Evolutionary conservation across 2,888 invertebrate species (phyloP), one percentile per base, ranked within the genome.

Genomic region (Ectropis crepuscularia): DNA sequence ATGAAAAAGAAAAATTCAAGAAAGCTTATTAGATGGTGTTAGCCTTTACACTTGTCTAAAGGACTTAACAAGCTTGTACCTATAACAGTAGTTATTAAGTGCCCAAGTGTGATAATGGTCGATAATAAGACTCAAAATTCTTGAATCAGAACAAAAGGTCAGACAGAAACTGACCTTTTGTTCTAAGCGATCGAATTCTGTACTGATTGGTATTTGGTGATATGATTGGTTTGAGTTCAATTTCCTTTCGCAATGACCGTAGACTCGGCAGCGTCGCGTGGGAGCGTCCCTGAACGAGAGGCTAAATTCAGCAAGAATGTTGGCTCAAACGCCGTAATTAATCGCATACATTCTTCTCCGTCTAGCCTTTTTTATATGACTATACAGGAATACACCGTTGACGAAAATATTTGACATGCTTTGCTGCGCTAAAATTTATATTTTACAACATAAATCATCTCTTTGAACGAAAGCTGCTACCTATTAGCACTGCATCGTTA

Each of bases 241-340:
- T 61, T 60, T 45, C 53, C 53, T 9, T 65, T 61, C 57, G 60
- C 60, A 61, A 45, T 65, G 64, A 57, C 60, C 64, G 60, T 61
- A 57, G 57, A 53, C 57, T 41, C 50, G 42, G 10, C 53, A 36
- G 59, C 46, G 59, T 53, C 54, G 70, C 72, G 73, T 66, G 68
- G 85, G 84, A 69, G 82, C 78, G 84, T 82, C 85, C 80, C 85
- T 87, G 86, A 88, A 85, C 72, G 75, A 76, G 76, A 75, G 69
- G 73, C 81, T 86, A 89, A 88, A 87, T 86, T 88, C 83, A 78
- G 77, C 76, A 66, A 81, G 88, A 89, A 89, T 89, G 86, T 87
- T 86, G 88, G 86, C 88, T 86, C 80, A 76, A 70, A 80, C 79
- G 64, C 76, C 74, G 76, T 84, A 86, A 88, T 89, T 87, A 87